These are phyloP conservation scores for Malurus alboscapulatus DNA, from an alignment of 2,113 vertebrate genomes.

Conservation along the genomic window DNA sequence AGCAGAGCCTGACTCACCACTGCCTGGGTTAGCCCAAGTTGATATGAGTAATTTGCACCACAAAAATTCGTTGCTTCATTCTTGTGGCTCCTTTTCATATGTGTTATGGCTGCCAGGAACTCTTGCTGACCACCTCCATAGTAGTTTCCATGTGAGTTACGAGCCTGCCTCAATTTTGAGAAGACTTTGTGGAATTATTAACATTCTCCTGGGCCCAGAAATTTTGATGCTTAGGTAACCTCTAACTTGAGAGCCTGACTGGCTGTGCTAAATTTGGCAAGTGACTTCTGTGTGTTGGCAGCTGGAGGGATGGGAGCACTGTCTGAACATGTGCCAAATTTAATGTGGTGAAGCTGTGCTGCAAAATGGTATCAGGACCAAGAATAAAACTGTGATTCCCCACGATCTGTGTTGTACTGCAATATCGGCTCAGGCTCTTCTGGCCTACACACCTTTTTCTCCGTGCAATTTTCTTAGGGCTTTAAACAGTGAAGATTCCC, in stretches of 20 bases:
- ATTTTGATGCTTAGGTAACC: background rate
- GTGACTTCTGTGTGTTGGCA: background rate
- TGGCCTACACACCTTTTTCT: background rate
- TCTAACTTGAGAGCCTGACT: background rate
- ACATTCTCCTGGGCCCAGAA: background rate
- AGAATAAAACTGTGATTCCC: background rate
- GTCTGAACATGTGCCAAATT: background rate
- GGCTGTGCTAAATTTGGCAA: background rate
- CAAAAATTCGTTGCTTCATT: background rate
- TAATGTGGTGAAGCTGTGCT: background rate
- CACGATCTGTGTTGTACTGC: background rate
- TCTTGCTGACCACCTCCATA: background rate
- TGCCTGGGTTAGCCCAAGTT: background rate
- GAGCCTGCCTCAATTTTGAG: background rate
- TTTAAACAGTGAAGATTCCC: background rate
- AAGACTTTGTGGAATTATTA: background rate
- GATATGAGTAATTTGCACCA: accelerated
- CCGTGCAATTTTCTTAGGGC: background rate
- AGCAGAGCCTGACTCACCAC: background rate
- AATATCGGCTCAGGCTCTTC: background rate
- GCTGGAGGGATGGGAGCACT: background rate
- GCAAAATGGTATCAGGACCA: background rate
- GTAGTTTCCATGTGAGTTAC: background rate
- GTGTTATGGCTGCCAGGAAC: background rate
- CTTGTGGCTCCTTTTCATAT: background rate